Evolutionary conservation across 2,113 vertebrate genomes (phyloP).

Genomic region (Bos indicus): DNA sequence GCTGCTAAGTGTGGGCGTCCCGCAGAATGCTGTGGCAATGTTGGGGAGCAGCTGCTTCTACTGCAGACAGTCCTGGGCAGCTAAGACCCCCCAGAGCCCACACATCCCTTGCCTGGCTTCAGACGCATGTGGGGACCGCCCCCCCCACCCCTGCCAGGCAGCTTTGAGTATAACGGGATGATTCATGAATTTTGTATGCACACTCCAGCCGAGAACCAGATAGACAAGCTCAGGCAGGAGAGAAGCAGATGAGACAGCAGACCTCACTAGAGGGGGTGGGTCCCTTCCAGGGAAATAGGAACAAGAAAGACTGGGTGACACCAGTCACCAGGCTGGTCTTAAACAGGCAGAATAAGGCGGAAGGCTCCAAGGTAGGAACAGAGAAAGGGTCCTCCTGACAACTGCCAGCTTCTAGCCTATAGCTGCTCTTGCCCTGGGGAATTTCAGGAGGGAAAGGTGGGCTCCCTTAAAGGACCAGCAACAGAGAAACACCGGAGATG

Average conservation of each 20-base stretch:
- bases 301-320: neutral
- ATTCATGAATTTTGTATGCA: neutral
- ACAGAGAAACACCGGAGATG: neutral
- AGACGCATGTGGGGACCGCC: neutral
- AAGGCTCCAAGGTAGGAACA: neutral
- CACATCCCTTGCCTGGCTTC: neutral
- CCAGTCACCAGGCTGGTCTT: neutral
- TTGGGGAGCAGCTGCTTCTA: neutral
- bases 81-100: neutral
- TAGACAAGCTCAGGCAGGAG: neutral
- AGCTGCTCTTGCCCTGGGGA: rapidly evolving
- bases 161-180: rapidly evolving
- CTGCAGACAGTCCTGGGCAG: too few species aligned
- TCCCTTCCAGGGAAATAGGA: neutral
- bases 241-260: neutral
- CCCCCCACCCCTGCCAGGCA: neutral
- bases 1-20: neutral
- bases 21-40: neutral
- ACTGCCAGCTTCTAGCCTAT: neutral
- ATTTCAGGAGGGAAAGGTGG: neutral
- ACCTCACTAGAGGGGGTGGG: rapidly evolving
- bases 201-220: neutral
- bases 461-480: neutral
- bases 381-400: neutral
- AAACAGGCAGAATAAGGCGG: neutral